These are phyloP conservation scores for Mnemiopsis leidyi DNA, from an alignment of 37 sponge, comb jelly and placozoan species.

Conservation along the genomic window DNA sequence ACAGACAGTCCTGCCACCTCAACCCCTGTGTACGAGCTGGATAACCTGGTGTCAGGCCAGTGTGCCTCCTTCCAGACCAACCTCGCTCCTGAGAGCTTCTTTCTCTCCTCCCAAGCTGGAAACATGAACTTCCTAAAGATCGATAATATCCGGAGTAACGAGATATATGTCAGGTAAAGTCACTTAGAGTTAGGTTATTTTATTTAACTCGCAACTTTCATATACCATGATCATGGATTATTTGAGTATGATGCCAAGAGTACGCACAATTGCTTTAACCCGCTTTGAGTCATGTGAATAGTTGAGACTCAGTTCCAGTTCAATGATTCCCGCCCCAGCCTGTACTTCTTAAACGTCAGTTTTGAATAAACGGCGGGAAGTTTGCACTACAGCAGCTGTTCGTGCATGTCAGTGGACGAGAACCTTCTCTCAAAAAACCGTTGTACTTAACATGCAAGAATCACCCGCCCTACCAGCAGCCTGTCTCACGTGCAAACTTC, in stretches of 20 bases:
- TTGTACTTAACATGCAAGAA: background rate
- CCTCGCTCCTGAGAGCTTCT: background rate
- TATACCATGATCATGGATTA: no score
- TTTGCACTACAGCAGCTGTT: background rate
- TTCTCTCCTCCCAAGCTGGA: background rate
- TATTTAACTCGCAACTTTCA: no score
- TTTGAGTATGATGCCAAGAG: no score
- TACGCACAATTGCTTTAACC: no score
- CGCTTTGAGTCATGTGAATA: no score
- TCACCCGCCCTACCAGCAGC: background rate
- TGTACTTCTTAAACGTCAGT: no score
- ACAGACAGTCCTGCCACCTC: background rate
- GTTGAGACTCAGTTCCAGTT: no score
- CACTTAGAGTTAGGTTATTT: no score
- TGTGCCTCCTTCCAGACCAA: background rate
- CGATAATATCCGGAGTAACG: background rate
- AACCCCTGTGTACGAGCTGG: background rate
- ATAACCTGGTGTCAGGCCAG: background rate
- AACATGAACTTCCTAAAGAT: conserved; percentile 35
- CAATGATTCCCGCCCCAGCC: no score
- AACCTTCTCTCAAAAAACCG: background rate
- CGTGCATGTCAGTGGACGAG: background rate
- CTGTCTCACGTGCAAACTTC: background rate
- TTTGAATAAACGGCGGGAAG: no score
- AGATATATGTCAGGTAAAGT: background rate